A percentile compares a stretch with the other conserved stretches of the same genome.
Evolutionary conservation across 2,888 invertebrate species (phyloP).

Genomic region (Volucella bombylans): DNA sequence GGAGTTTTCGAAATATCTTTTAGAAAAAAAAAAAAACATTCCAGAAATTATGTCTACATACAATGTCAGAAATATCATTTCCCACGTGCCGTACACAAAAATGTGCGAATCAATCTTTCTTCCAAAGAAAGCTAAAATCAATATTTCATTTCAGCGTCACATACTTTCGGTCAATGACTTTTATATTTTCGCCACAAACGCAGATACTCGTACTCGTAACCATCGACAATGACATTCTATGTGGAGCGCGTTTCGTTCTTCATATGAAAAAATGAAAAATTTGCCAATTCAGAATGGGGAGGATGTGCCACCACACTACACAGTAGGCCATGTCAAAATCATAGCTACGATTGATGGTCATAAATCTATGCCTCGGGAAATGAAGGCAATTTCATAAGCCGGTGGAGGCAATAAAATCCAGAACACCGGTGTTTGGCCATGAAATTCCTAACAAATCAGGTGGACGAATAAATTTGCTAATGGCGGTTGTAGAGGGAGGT

Average conservation of each 20-base stretch:
- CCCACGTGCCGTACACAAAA: constrained; percentile 27
- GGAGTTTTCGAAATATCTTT: neutral
- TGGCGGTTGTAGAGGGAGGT: neutral
- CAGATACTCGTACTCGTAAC: no score
- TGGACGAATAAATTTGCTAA: neutral
- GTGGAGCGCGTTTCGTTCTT: no score
- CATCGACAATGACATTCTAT: no score
- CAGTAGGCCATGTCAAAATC: constrained; percentile 5
- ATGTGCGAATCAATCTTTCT: constrained; percentile 26
- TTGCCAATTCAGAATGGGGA: neutral
- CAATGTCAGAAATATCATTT: constrained; percentile 1
- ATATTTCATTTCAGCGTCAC: constrained; percentile 5
- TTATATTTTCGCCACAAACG: neutral
- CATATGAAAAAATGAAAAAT: neutral
- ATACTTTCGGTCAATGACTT: constrained; percentile 31
- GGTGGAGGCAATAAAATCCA: constrained; percentile 39
- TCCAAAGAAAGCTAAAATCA: constrained; percentile 14
- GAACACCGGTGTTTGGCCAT: constrained; percentile 33
- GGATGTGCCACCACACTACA: neutral
- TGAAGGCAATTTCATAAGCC: constrained; percentile 19
- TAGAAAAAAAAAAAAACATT: neutral
- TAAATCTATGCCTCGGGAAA: constrained; percentile 29
- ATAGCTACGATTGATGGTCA: neutral
- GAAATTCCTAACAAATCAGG: constrained; percentile 26
- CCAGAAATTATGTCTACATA: neutral